Evolutionary conservation across 2,888 invertebrate genomes (phyloP), one percentile per base, ranked within the genome.

Genomic region (Cheilosia grossa): DNA sequence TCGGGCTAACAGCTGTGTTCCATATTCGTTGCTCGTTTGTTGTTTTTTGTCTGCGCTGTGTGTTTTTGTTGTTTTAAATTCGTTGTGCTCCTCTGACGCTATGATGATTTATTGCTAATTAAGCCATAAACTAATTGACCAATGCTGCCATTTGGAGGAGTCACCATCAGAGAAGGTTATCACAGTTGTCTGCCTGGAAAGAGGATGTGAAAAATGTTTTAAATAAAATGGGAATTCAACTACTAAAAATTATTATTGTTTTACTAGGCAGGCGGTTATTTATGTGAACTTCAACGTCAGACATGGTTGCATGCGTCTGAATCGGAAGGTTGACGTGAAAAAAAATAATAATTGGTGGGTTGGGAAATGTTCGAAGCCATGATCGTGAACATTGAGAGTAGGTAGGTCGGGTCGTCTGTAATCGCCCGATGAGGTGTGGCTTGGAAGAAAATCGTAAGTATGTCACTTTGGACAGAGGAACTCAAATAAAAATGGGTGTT

Each of bases 41-140:
- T 73, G 69, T 42, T 79, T 44, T 63, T 42, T 53, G 59, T 61
- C 51, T 54, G 53, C 19, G 44, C 42, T 56, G 37, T 24, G 30
- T 42, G 49, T 42, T 69, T 21, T 47, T 53, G 42, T 42, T 69
- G 37, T 47, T 44, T n/a, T 24, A 19, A 21, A 40, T 44, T 54
- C 24, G 54, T 4, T 42, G 40, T 47, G 10, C 19, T 40, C 5
- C 64, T 51, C 58, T 61, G 64, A 70, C 66, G 72, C 64, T 63
- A 67, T 21, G 80, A 66, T 85, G 56, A 58, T 47, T 66, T 63
- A 83, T 70, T 49, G 80, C 17, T 64, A 72, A 80, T 80, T 75
- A 66, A 61, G 24, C 47, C 54, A 42, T 70, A 70, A 40, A 47
- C 56, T 80, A 70, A 85, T 75, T 80, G 70, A 66, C 64, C 66